These are phyloP conservation scores for Chlamydotis undulata DNA, from an alignment of 2,113 vertebrate genomes.

Conservation along the genomic window DNA sequence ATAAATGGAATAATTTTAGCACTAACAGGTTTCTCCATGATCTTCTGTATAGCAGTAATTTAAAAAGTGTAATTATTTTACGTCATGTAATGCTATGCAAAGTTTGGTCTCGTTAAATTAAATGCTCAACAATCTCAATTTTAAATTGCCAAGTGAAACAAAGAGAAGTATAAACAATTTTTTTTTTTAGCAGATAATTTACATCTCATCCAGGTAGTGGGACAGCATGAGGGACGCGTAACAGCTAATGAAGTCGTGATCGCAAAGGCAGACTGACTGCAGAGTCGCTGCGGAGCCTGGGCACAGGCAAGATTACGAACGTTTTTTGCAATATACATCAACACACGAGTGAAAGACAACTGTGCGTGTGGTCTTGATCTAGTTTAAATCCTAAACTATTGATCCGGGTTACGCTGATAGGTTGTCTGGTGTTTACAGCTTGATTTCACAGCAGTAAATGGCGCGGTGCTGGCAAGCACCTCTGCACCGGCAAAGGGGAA, in stretches of 20 bases:
- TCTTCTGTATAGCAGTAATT: not conserved
- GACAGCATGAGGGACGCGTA: not conserved
- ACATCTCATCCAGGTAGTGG: not conserved
- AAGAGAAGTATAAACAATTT: not conserved
- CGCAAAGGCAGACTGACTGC: not conserved
- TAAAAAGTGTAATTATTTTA: conserved; percentile 11
- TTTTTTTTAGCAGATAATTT: not conserved
- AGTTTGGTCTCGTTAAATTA: conserved; percentile 17
- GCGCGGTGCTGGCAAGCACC: not conserved
- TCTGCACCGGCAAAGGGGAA: not conserved
- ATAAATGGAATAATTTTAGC: not conserved
- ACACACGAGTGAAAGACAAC: not conserved
- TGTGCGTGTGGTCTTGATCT: no score
- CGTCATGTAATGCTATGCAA: not conserved
- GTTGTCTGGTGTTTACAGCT: not conserved
- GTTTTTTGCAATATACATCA: not conserved
- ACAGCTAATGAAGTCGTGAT: not conserved
- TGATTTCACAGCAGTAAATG: not conserved
- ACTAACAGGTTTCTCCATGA: not conserved
- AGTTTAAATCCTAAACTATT: not conserved
- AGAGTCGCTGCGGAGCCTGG: not conserved
- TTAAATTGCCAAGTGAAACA: conserved; percentile 5
- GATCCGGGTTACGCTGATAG: not conserved
- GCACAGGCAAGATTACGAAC: not conserved
- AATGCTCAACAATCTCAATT: not conserved